Base-by-base conservation (phyloP, 2,113 vertebrate species). In the Stigmatopora nigra region DNA sequence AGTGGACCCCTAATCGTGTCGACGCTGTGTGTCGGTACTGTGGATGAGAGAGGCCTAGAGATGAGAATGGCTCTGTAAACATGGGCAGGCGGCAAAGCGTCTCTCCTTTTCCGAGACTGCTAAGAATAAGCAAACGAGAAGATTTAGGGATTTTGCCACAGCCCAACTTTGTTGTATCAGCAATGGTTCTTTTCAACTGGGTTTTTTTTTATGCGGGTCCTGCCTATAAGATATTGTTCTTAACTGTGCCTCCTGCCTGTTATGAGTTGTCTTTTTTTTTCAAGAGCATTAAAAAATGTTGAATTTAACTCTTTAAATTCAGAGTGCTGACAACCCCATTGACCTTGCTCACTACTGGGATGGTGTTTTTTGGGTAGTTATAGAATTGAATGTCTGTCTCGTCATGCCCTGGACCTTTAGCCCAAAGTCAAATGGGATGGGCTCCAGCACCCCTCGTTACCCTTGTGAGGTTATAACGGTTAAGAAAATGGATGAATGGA, bases 21-120 rank as follows among this genome's bases (percentile, higher is more conserved):
- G 79, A 79, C 82, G 79, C 72, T 38, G 80, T 81, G 87, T 82
- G 85, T 90, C 87, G 84, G 81, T 76, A 73, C 76, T 56, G 72
- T 81, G 85, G 83, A 87, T 86, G 85, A 88, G 86, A 82, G 46
- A 66, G 86, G 88, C 80, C 86, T 82, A 84, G 73, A 87, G 84
- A 87, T 81, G 83, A 84, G 83, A 81, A 78, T 77, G 67, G 82
- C 84, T 87, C 82, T 87, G 88, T 86, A 87, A 88, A 89, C 87
- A 87, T 57, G 72, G 68, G 68, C 77, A 79, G 82, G 80, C 85
- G 78, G 83, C 77, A 19, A 79, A 83, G 82, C 79, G 82, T 75
- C 68, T 71, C 79, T 69, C 53, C 45, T 76, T 49, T 71, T 68
- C 73, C 64, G 48, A 71, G 56, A 69, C 75, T 44, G 69, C 76